Evolutionary conservation across 2,797 vertebrate genomes (phyloP).

Genomic region (Tangara arthus): DNA sequence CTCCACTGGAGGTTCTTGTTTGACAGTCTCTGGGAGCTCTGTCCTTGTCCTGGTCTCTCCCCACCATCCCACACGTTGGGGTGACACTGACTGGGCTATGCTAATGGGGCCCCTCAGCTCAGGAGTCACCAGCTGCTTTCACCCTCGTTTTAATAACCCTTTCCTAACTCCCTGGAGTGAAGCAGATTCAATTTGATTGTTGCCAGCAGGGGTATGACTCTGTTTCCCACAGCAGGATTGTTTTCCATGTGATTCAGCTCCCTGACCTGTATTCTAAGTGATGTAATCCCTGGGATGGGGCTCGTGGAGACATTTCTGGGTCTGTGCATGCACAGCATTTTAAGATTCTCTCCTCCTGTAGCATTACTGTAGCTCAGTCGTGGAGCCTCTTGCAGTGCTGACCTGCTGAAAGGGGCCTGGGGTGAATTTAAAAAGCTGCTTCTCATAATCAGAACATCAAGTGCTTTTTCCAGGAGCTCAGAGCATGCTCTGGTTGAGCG

Average conservation of each 20-base stretch:
- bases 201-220: neutral
- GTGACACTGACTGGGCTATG: neutral
- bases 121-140: neutral
- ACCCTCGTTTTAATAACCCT: neutral
- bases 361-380: neutral
- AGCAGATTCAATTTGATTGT: neutral
- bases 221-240: neutral
- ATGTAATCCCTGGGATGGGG: neutral
- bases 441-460: neutral
- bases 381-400: neutral
- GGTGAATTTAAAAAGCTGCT: neutral
- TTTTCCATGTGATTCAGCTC: conserved; percentile 28
- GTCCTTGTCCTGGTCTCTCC: neutral
- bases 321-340: neutral
- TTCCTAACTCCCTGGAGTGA: neutral
- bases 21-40: neutral
- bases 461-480: neutral
- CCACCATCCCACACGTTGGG: accelerated
- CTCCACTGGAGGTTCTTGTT: neutral
- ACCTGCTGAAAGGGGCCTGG: neutral
- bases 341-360: neutral
- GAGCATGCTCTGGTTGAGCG: accelerated
- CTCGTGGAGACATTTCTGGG: neutral
- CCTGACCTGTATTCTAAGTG: conserved; percentile 15
- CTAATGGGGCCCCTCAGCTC: neutral